Base-by-base conservation (phyloP, 2,888 invertebrate species). In the Perizoma flavofasciatum region DNA sequence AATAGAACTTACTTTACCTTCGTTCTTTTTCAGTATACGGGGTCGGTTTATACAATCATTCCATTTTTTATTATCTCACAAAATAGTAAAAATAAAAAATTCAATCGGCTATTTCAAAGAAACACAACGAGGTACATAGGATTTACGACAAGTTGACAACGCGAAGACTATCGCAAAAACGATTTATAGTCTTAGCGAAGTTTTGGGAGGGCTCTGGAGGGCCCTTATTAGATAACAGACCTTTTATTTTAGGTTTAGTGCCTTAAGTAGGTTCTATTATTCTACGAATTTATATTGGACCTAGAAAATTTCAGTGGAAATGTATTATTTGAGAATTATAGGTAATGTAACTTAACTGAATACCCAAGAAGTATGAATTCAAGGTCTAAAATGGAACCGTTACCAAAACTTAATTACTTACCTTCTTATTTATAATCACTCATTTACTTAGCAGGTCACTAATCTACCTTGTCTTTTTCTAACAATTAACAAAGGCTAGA, bases 131-230 rank as follows among this genome's bases (percentile, higher is more conserved):
- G 45, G 39, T 59, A 51, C 52, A 11, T n/a, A 44, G 55, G 61
- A 53, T 53, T 59, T 56, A 55, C 35, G 34, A 57, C 54, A 50
- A 69, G 71, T 74, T 71, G 72, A 75, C 68, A 74, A 68, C 75
- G 75, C 66, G 63, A 61, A 52, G 63, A 63, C 66, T 60, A 71
- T 65, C 68, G 63, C 61, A 52, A 55, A 58, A 64, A 66, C 71
- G 70, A 79, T 81, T 80, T 82, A 82, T 75, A 64, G 70, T 61
- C 66, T 67, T 72, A 69, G 71, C 37, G 67, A 73, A 79, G 73
- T 68, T 78, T 78, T 69, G 72, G 71, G 70, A 49, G 70, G 68
- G 57, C 80, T 69, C 76, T 7, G 3, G 75, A 68, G 79, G 70
- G 66, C 68, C 69, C 71, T 76, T 75, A 71, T 66, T 66, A 71